A percentile compares a stretch with the other conserved stretches of the same genome.
Conservation (phyloP, 2,888 invertebrate genomes). For the Fissipunctia ypsillon region DNA sequence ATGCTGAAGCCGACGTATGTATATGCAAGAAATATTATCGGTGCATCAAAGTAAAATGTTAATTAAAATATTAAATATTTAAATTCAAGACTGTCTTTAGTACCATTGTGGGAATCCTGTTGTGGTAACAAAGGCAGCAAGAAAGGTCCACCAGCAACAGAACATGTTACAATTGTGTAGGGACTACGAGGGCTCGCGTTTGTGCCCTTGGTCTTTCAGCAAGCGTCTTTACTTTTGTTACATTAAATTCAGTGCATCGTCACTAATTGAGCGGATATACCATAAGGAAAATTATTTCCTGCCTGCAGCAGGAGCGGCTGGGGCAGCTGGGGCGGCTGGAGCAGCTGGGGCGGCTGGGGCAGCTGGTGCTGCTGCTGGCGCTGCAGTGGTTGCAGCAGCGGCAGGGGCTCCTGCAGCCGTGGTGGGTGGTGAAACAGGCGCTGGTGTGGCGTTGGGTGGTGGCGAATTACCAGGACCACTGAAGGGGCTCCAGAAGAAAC, state of each 20-base stretch:
- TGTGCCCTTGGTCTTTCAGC: neutral
- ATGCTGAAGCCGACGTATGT: neutral
- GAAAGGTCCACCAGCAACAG: neutral
- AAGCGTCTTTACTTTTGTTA: neutral
- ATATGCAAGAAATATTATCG: neutral
- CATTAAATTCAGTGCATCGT: neutral
- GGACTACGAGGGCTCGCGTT: neutral
- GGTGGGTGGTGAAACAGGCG: constrained; percentile 9
- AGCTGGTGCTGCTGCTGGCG: constrained; percentile 58
- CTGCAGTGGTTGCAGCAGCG: constrained; percentile 42
- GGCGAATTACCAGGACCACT: constrained; percentile 2
- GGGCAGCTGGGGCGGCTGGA: constrained; percentile 41
- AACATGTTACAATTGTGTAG: neutral
- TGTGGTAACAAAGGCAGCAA: neutral
- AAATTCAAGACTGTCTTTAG: too few species aligned
- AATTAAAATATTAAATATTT: neutral
- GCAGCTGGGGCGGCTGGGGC: constrained; percentile 60
- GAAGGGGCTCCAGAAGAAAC: constrained; percentile 53
- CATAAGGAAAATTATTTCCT: constrained; percentile 29
- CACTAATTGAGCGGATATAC: constrained; percentile 19
- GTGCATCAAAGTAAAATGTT: neutral
- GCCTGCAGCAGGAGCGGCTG: constrained; percentile 54
- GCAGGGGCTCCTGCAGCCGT: constrained; percentile 17
- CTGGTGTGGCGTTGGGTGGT: constrained; percentile 32
- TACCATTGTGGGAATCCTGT: neutral